Evolutionary conservation across 2,113 vertebrate species (phyloP).

Genomic region (Chaetops frenatus): DNA sequence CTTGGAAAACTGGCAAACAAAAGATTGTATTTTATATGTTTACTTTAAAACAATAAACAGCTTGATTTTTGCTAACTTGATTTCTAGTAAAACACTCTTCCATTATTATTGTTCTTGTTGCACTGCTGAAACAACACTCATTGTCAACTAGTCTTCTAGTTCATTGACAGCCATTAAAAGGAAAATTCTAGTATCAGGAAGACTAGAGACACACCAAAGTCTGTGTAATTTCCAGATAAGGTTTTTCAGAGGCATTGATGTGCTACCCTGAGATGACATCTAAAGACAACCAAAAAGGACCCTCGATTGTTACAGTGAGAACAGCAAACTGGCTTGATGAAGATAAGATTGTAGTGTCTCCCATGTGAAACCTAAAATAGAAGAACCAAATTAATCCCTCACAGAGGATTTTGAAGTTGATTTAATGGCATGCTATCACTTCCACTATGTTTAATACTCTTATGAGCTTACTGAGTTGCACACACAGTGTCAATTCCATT

Average conservation of each 20-base stretch:
- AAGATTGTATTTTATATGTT: neutral
- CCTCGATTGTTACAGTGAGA: neutral
- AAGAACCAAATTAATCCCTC: slow-evolving; percentile 22
- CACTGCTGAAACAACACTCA: neutral
- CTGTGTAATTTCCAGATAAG: slow-evolving; percentile 47
- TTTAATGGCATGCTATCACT: slow-evolving; percentile 3
- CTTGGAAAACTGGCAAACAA: neutral
- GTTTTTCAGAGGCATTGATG: slow-evolving; percentile 3
- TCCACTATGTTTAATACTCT: neutral
- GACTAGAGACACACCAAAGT: slow-evolving; percentile 9
- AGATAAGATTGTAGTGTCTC: slow-evolving; percentile 31
- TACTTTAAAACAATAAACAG: neutral
- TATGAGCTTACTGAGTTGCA: neutral
- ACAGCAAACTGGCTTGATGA: slow-evolving; percentile 39
- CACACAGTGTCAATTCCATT: neutral
- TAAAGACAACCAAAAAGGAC: slow-evolving; percentile 10
- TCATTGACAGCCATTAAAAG: slow-evolving; percentile 3
- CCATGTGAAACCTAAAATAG: slow-evolving; percentile 30
- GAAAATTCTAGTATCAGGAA: slow-evolving; percentile 4
- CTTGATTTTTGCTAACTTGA: neutral
- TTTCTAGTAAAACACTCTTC: neutral
- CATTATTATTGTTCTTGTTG: neutral
- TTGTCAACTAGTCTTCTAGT: neutral
- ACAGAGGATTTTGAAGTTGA: slow-evolving; percentile 11
- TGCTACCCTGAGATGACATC: neutral